These are phyloP conservation scores for Sisor rabdophorus DNA, from an alignment of 2,113 vertebrate genomes.

Conservation along the genomic window DNA sequence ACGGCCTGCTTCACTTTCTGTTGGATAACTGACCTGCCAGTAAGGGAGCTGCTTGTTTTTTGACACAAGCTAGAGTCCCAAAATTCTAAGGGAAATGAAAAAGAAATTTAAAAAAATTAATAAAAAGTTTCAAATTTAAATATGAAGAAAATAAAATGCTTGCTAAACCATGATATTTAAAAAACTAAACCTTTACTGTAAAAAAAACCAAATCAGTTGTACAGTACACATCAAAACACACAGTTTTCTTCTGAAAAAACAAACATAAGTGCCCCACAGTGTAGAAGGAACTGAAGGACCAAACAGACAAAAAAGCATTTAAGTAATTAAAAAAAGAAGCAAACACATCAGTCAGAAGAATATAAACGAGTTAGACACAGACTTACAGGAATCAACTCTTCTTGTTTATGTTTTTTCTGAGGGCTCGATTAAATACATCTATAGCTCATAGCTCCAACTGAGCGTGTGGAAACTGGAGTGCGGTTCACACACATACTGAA, in stretches of 20 bases:
- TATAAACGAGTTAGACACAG: background rate
- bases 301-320: background rate
- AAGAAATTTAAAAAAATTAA: background rate
- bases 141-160: background rate
- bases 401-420: slow-evolving; percentile 10
- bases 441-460: slow-evolving; percentile 8
- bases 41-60: slow-evolving; percentile 62
- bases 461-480: slow-evolving; percentile 23
- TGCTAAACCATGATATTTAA: background rate
- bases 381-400: slow-evolving; percentile 33
- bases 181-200: background rate
- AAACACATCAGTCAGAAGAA: background rate
- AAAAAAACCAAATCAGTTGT: background rate
- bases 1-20: slow-evolving; percentile 49
- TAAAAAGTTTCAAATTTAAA: background rate
- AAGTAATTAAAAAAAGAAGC: background rate
- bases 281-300: background rate
- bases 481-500: slow-evolving; percentile 33
- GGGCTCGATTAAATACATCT: slow-evolving; percentile 8
- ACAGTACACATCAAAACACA: slow-evolving; percentile 1
- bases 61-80: slow-evolving; percentile 78
- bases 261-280: background rate
- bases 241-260: background rate
- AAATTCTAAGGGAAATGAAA: slow-evolving; percentile 65
- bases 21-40: slow-evolving; percentile 55